Base-by-base conservation (phyloP, 2,113 vertebrate genomes). In the Girardinichthys multiradiatus region DNA sequence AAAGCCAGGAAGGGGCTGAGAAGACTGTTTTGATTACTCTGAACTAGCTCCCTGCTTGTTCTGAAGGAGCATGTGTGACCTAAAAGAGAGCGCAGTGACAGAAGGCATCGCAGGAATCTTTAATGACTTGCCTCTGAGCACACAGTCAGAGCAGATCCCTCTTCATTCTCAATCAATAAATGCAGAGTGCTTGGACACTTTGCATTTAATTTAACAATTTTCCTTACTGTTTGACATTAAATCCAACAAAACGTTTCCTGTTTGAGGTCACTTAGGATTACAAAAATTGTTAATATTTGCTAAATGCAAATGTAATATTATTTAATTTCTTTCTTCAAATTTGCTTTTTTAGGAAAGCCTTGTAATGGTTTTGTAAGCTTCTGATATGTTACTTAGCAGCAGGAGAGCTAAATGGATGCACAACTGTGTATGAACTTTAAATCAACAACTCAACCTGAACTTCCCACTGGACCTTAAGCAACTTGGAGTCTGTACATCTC, bases 1-100 rank as follows among this genome's bases (percentile, higher is more conserved):
- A 92, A 92, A 93, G 91, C 83, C 90, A 94, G 90, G 92, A 92
- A 93, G 81, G 79, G 87, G 73, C 79, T 83, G 77, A 87, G 84
- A 76, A 80, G 85, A 80, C 81, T 88, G 75, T 91, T 90, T 72
- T 88, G 84, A 86, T 85, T 89, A 79, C 84, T 66, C 71, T 48
- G 66, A 64, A 65, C 84, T 58, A 72, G 76, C 77, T 21, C 70
- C 73, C 65, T 75, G 79, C 72, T 83, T 72, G 82, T 91, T 85
- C 92, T 84, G 73, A 74, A 77, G 77, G 74, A 89, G 76, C 88
- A 84, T 70, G 63, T 72, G 79, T 48, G 85, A 90, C 90, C 90
- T 80, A 90, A 81, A 90, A 89, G 77, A 82, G 76, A 68, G 80
- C 84, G 74, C 74, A 73, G 76, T 80, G 75, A 90, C 90, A 92